Base-by-base conservation (phyloP, 2,797 vertebrate species). In the Acanthornis magna region DNA sequence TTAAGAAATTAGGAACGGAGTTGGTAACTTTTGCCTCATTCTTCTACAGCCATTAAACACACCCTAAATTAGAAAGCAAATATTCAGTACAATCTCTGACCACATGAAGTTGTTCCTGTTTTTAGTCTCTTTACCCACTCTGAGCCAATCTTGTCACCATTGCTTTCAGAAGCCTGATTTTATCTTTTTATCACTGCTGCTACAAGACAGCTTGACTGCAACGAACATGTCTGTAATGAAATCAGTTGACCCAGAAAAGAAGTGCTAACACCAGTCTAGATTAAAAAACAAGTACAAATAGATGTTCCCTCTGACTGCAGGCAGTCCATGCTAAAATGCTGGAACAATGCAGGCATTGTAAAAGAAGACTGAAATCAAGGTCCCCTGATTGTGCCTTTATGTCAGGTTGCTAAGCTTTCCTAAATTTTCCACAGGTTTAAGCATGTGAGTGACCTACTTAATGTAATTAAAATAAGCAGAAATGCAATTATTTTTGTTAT, bases 171-270 rank as follows among this genome's bases (percentile, higher is more conserved):
- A 89, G 73, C 19, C 48, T 40, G 79, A 76, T 89, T 93, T 87
- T 88, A 92, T 86, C 92, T 93, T 94, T 90, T 91, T 90, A 86
- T 81, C 95, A 71, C 66, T 60, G 74, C 53, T 78, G 38, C 85
- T 93, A 92, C 82, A 86, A 84, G 87, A 86, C 79, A 91, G 92
- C 55, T 83, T 63, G 89, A 88, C 70, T 93, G 85, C 82, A 89
- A 66, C 0, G 0, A 93, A 76, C 73, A 84, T 32, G 85, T 68
- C 54, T 67, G 53, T 81, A 93, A 93, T 72, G 55, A 88, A 95
- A 95, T 70, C 87, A 84, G 79, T 21, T 93, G 93, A 96, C 85
- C 79, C 89, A 86, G 88, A 95, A 91, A 85, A 95, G 67, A 94
- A 81, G 36, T 29, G 45, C 58, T 83, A 91, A 74, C 60, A 76